Base-by-base conservation (phyloP, 1,140 invertebrate genomes). In the Anastrepha ludens region DNA sequence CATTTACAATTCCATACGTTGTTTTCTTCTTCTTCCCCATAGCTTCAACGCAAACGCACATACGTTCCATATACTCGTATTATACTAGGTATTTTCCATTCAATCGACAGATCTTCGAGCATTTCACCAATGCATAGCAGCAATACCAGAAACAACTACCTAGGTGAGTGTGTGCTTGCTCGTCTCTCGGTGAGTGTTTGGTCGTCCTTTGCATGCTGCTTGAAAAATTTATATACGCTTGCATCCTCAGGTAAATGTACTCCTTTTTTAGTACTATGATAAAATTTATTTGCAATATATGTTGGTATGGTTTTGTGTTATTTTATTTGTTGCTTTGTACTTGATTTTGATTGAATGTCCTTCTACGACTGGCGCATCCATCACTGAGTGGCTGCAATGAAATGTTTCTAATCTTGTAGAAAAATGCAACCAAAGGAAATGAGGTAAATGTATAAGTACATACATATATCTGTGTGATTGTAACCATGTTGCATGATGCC, bases 281-380 rank as follows among this genome's bases (percentile, higher is more conserved):
- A 50, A 55, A 29, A 81, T 81, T 81, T 81, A 29, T 81, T 81
- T 81, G 47, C 74, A 55, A 50, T 50, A 55, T 55, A 29, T 29
- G 29, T 29, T 29, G 29, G 29, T 81, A n/a, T 15, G 44, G n/a
- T 81, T 81, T 81, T 81, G 17, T 81, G 4, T 41, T 58, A 2
- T 9, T 81, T 58, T 13, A 17, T 29, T 6, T 55, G 13, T 81
- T 55, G n/a, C 17, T 81, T 29, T 81, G 1, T 55, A 47, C 74
- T 81, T 81, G 74, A 81, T 81, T 81, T 81, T 81, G 74, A 81
- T 81, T 81, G 74, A 81, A 81, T 55, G 47, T 55, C 74, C 47
- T 81, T 55, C 74, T 47, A 81, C 41, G 2, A 81, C 7, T 47
- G 55, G 29, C 44, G 47, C 74, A 81, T 81, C 74, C 74, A 81